A percentile compares a stretch with the other conserved stretches of the same genome.
These are phyloP conservation scores for Stictocephala bisonia DNA, from an alignment of 2,888 invertebrate genomes.

Conservation along the genomic window DNA sequence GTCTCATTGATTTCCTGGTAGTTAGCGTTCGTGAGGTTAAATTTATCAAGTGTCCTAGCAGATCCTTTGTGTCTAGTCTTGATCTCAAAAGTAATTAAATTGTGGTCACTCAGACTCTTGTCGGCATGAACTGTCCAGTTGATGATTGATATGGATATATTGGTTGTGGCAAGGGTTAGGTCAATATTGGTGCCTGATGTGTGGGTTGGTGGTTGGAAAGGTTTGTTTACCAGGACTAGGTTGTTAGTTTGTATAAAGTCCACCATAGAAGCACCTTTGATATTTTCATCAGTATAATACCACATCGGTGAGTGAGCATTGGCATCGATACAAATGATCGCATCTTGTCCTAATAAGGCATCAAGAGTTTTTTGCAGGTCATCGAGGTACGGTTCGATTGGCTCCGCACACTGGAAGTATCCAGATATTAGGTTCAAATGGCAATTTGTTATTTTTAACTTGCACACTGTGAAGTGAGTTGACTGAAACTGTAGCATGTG, in stretches of 20 bases:
- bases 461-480: not conserved
- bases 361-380: no score
- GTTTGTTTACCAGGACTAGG: not conserved
- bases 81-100: constrained; percentile 1
- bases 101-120: constrained; percentile 1
- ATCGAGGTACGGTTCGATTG: not conserved
- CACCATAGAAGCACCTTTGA: not conserved
- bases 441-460: not conserved
- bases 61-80: not conserved
- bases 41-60: not conserved
- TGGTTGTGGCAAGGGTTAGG: not conserved
- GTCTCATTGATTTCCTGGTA: not conserved
- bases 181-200: constrained; percentile 22
- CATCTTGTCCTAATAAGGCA: no score
- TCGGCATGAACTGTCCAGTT: constrained; percentile 21
- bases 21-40: not conserved
- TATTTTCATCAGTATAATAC: not conserved
- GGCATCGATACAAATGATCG: not conserved
- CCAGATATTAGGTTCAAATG: not conserved
- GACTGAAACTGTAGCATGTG: not conserved
- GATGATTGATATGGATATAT: not conserved
- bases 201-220: not conserved
- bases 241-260: not conserved
- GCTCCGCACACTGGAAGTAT: constrained; percentile 10
- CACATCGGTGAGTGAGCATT: constrained; percentile 5